Evolutionary conservation across 2,113 vertebrate species (phyloP), one percentile per base, ranked within the genome.

Genomic region (Danionella cerebrum): DNA sequence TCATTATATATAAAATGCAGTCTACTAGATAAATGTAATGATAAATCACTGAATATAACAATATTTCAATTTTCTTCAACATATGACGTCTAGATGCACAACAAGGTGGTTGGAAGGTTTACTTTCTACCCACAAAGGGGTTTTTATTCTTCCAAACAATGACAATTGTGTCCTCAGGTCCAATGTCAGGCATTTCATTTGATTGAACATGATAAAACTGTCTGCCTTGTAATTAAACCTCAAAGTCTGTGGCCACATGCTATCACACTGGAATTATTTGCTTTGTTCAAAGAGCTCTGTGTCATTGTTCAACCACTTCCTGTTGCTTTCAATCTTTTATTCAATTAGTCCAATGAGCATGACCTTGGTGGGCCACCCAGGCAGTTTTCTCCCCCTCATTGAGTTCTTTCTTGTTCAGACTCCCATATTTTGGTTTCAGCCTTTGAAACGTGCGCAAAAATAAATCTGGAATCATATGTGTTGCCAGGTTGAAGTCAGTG

Each of bases 281-380:
- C 55, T 74, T 76, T 70, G 73, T 71, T 71, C 71, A 75, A 72
- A 76, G 77, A 71, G 72, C 33, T 41, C 54, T 76, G 38, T 38
- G 79, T 86, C 84, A 85, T 87, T 84, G 85, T 80, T 81, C 76
- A 74, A 69, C 72, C 72, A 77, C 77, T 84, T 82, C 76, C 80
- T 84, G 45, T 74, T 65, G 77, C 63, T 77, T 81, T 80, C 73
- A 67, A 74, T 59, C 55, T 57, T 69, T 72, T 62, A 70, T 72
- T 64, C 24, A n/a, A 16, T 33, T 2, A 78, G 82, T 85, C 80
- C 83, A 82, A 71, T 65, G 65, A 84, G 79, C 66, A 87, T 86
- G 85, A 88, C 88, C 87, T 89, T 84, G 88, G 72, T 76, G 80
- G 87, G 79, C 88, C 88, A 89, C 87, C 86, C 87, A 87, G 75